phyloP scores from a whole-genome alignment of 2,888 invertebrate species.

The Choristoneura rosaceana region DNA sequence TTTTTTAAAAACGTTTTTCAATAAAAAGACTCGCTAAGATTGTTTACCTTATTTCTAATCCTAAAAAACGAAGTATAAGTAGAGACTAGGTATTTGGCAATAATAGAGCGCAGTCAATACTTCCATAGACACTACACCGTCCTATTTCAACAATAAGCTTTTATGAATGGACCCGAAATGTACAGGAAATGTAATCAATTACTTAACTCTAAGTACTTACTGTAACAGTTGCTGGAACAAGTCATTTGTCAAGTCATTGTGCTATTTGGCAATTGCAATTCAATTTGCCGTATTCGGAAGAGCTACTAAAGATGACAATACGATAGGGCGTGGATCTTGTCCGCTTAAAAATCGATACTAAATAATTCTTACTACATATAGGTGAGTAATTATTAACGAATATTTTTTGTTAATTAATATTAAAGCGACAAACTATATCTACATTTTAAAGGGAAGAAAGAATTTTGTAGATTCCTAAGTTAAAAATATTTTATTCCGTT shows the following conservation, averaged over 20 bases:
- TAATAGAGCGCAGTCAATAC: background rate
- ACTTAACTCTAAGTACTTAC: constrained; percentile 49
- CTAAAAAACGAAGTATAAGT: too few relatives aligned
- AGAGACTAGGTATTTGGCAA: background rate
- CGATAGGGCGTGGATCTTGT: constrained; percentile 13
- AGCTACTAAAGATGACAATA: constrained; percentile 27
- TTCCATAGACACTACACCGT: constrained; percentile 14
- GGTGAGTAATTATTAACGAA: background rate
- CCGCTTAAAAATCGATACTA: background rate
- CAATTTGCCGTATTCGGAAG: constrained; percentile 47
- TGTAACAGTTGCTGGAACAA: constrained; percentile 43
- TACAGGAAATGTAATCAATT: constrained; percentile 71
- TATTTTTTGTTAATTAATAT: background rate
- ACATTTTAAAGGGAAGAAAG: too few relatives aligned
- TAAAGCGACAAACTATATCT: too few relatives aligned
- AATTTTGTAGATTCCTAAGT: too few relatives aligned
- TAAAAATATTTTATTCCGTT: too few relatives aligned
- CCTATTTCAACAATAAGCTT: constrained; percentile 25
- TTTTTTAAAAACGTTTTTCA: too few relatives aligned
- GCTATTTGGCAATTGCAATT: constrained; percentile 53
- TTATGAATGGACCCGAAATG: constrained; percentile 33
- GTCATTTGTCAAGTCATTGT: constrained; percentile 56
- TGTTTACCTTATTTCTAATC: too few relatives aligned
- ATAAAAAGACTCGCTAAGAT: too few relatives aligned
- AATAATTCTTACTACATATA: background rate